phyloP scores from a whole-genome alignment of 1,140 invertebrate genomes.

The Cherax destructor region DNA sequence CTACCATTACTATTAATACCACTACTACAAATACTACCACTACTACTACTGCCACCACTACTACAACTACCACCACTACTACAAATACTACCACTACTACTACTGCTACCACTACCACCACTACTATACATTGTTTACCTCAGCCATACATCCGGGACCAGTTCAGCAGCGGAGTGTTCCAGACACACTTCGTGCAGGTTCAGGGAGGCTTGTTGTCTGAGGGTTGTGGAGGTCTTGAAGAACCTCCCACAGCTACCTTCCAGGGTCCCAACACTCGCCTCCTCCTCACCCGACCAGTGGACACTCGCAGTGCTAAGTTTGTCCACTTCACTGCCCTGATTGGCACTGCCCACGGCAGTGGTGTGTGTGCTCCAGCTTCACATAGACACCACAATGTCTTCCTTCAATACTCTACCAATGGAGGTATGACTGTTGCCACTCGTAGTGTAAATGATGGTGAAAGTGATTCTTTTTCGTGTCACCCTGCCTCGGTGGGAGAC shows the following conservation, averaged over 20 bases:
- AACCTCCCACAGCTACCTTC: constrained; percentile 74
- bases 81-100: no score
- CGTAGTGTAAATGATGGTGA: no score
- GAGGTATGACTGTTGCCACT: constrained; percentile 57
- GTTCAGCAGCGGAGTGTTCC: constrained; percentile 73
- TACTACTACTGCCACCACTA: no score
- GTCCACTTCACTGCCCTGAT: constrained; percentile 68
- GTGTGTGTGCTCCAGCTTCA: constrained; percentile 36
- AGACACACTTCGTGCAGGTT: constrained; percentile 74
- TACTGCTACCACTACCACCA: no score
- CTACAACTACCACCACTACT: no score
- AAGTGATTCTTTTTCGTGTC: no score
- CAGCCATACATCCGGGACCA: constrained; percentile 75
- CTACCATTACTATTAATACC: no score
- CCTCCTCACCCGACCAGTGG: constrained; percentile 74
- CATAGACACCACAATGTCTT: constrained; percentile 66
- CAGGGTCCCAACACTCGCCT: constrained; percentile 74
- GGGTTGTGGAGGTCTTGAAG: constrained; percentile 74
- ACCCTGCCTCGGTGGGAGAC: no score
- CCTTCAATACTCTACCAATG: constrained; percentile 68
- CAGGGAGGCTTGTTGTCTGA: constrained; percentile 74
- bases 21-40: no score
- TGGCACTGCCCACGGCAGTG: constrained; percentile 35
- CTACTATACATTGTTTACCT: no score
- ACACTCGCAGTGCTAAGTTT: constrained; percentile 75